Base-by-base conservation (phyloP, 2,797 vertebrate genomes). In the Streptopelia turtur region DNA sequence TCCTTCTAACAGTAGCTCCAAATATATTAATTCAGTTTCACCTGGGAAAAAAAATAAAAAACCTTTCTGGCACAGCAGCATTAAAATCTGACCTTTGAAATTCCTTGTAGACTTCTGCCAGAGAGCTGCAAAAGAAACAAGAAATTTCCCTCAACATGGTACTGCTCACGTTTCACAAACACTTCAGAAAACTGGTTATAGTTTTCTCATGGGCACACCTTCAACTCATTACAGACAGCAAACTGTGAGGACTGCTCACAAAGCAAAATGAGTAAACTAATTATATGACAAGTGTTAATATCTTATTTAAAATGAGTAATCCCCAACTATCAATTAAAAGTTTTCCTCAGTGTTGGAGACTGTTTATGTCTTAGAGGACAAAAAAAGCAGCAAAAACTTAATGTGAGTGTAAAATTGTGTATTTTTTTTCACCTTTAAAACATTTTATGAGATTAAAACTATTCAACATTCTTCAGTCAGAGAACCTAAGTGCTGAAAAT, bases 231-330 rank as follows among this genome's bases (percentile, higher is more conserved):
- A 75, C 49, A 68, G 35, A 87, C 21, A 82, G 35, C 78, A 94
- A 88, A 88, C 92, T 93, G 71, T 91, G 78, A 83, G 39, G 37
- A 82, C 35, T 49, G 50, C 66, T 89, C 75, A 78, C 68, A 66
- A 90, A 87, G 55, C 72, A 91, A 93, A 94, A 83, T 63, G 20
- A 91, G 30, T 83, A 94, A 94, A 94, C 70, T 85, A 90, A 74
- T 87, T 85, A 83, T 69, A 80, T 88, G 55, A 71, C 81, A 91
- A 95, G 57, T 49, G 64, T 77, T 84, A 88, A 71, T 68, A 41
- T 55, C 31, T 68, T 76, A 21, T 55, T 74, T 80, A 70, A 83
- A 86, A 84, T 35, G 12, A 91, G 35, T n/a, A 91, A 68, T 80
- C 59, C 61, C 64, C 28, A 82, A 94, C 66, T 85, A 92, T 39